Base-by-base conservation (phyloP, 2,797 vertebrate species). In the Smutsia gigantea region DNA sequence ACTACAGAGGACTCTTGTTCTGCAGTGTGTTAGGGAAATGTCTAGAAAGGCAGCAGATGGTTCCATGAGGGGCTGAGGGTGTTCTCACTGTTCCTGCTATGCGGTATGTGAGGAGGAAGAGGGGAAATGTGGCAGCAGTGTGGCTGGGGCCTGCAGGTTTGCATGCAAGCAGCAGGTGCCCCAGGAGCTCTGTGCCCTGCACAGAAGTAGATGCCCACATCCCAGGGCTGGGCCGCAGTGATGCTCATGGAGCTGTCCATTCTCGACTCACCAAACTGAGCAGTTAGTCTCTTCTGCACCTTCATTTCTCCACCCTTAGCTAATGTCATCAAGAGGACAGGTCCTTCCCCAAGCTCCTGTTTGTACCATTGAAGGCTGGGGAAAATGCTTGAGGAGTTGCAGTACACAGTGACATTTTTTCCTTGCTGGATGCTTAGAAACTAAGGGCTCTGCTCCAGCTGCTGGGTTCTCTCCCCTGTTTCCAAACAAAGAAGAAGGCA, bases 321-420 rank as follows among this genome's bases (percentile, higher is more conserved):
- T 19, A 75, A 42, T 0, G 3, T 89, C 79, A 92, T 12, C n/a
- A 97, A 27, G 42, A 55, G 19, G 37, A 63, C 77, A 64, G 69
- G 97, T 34, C 92, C 37, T 95, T 39, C 39, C 21, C 31, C 34
- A 0, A 68, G 83, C 23, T 17, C 39, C 42, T 95, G 95, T 83
- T 68, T 95, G 68, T 93, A 98, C 97, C 98, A 97, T 13, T 95
- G 93, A 51, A 98, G 68, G 42, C 2, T 31, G 51, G 64, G 2
- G 12, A 71, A 74, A 61, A 3, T 10, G 8, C 64, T 90, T 2
- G 92, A 94, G 79, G 91, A 89, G 31, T 34, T 96, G 66, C 97
- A 92, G 57, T 29, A 12, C 4, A 63, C 0, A 8, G 63, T 82
- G 31, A 83, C 8, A 55, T 84, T 66, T 72, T 94, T 29, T 89